Conservation (phyloP, 2,113 vertebrate species). For the Noctilio leporinus region DNA sequence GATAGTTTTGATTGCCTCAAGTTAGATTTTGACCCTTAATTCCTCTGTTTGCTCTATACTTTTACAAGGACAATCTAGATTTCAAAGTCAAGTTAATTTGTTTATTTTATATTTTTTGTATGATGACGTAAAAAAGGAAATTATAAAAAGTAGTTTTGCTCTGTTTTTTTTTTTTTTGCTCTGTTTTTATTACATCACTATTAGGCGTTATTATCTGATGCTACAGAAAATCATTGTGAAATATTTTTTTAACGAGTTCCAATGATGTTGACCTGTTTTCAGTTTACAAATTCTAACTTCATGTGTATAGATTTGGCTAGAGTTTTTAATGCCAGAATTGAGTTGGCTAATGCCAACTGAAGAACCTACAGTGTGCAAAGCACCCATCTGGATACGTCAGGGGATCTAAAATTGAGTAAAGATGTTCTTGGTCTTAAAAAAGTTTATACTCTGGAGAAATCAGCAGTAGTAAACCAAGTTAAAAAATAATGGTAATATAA, state of each 20-base stretch:
- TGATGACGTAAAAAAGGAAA: not conserved
- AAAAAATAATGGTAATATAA: not conserved
- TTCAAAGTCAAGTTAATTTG: not conserved
- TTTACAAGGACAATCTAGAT: not conserved
- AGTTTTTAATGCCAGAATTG: not conserved
- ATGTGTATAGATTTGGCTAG: conserved; percentile 5
- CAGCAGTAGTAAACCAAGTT: not conserved
- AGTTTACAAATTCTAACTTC: conserved; percentile 21
- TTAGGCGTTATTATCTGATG: not conserved
- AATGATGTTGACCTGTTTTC: not conserved
- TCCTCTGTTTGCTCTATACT: not conserved
- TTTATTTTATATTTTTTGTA: not conserved
- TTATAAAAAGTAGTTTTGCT: not conserved
- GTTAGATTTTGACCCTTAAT: not conserved
- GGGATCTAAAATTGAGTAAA: not conserved
- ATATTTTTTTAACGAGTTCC: not conserved
- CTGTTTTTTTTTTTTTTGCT: too few species aligned
- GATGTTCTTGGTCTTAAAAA: not conserved
- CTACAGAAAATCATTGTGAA: not conserved
- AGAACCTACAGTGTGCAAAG: not conserved
- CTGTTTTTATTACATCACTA: not conserved
- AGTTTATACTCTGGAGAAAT: not conserved
- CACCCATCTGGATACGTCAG: not conserved
- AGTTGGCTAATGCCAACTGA: not conserved
- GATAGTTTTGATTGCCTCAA: not conserved